Conservation (phyloP, 2,888 invertebrate genomes). For the Strigamia transsilvanica region DNA sequence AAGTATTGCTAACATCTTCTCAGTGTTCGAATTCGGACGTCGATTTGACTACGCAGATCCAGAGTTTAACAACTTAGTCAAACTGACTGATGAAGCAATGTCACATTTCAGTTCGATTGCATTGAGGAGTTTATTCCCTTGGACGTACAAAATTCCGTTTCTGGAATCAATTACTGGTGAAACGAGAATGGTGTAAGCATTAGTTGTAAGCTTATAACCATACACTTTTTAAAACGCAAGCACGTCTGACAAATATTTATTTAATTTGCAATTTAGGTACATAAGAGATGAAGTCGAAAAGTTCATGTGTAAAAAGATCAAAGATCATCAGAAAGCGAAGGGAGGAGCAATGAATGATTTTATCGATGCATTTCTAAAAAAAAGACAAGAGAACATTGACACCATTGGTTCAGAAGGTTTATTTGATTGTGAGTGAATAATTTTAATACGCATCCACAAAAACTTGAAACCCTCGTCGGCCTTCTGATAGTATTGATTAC, state of each 20-base stretch:
- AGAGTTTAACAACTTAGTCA: neutral
- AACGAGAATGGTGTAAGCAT: constrained; percentile 7
- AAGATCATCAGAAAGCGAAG: neutral
- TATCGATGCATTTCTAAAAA: neutral
- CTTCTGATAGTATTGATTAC: too few relatives aligned
- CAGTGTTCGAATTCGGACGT: neutral
- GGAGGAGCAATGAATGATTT: neutral
- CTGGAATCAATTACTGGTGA: neutral
- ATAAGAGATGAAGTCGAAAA: neutral
- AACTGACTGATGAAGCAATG: constrained; percentile 1
- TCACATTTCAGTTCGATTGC: neutral
- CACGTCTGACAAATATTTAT: neutral
- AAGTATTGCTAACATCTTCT: neutral
- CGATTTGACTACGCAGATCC: constrained; percentile 4
- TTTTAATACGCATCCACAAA: too few relatives aligned
- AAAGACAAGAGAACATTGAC: neutral
- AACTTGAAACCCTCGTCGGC: too few relatives aligned
- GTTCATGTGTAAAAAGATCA: neutral
- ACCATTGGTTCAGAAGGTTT: neutral
- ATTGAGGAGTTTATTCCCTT: neutral
- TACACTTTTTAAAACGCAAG: neutral
- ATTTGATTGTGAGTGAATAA: neutral
- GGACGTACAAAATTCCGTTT: constrained; percentile 2
- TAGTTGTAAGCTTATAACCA: too few relatives aligned
- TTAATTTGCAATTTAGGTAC: neutral